Base-by-base conservation (phyloP, 2,113 vertebrate species). In the Ovis aries region DNA sequence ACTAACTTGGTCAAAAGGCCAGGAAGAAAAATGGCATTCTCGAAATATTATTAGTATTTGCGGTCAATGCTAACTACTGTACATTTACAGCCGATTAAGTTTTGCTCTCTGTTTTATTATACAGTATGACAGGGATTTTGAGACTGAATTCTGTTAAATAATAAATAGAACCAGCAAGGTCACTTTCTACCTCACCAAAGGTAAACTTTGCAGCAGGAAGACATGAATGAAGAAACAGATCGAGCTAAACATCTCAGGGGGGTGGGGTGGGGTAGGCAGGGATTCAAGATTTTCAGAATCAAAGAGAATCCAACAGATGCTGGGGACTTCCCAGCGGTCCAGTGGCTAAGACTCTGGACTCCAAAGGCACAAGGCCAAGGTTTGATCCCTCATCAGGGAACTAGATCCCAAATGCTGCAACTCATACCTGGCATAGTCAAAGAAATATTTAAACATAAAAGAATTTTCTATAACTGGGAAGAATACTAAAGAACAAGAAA, bases 151-250 rank as follows among this genome's bases (percentile, higher is more conserved):
- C 97, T 97, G 50, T 97, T 97, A 94, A 98, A 97, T 98, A 98
- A 98, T 96, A 98, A 98, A 98, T 88, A 96, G 94, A 90, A 97
- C 84, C 80, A 98, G 85, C 95, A 97, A 98, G 98, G 98, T 98
- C 95, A 95, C 98, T 97, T 98, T 97, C 96, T 93, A 52, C 92
- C 92, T 96, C 93, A 97, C 91, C 91, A 57, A 96, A 95, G 86
- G 7, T 96, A 98, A 97, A 43, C 25, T 96, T 88, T 1, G 17
- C 87, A 84, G 87, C 80, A 77, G 85, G 67, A 96, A 97, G 29
- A 97, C 71, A 74, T 90, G 21, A 98, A 96, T 97, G 96, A 89
- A 87, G 83, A 43, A 43, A 53, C 25, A 59, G 60, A 21, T 89
- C 33, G 21, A 74, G 27, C 10, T 64, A 89, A 94, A 52, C n/a